Percentiles rank a stretch among this genome's conserved stretches.
These are phyloP conservation scores for Diabrotica undecimpunctata DNA, from an alignment of 1,140 invertebrate genomes.

Conservation along the genomic window DNA sequence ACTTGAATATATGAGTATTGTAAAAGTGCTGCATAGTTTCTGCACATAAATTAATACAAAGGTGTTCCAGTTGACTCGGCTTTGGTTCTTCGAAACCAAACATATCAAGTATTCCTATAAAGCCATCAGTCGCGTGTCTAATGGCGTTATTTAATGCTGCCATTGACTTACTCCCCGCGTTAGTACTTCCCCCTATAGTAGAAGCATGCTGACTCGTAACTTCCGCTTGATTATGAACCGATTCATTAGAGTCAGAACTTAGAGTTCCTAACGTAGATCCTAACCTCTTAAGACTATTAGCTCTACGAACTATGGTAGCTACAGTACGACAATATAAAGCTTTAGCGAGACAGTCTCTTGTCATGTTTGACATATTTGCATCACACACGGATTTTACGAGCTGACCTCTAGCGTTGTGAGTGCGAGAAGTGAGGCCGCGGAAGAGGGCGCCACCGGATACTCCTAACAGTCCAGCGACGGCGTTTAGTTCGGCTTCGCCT, in stretches of 20 bases:
- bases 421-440: conserved; percentile 77
- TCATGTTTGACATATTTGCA: conserved; percentile 79
- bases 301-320: conserved; percentile 87
- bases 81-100: conserved; percentile 92
- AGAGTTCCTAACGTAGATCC: conserved; percentile 84
- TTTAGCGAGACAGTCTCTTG: conserved; percentile 85
- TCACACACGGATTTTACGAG: conserved; percentile 79
- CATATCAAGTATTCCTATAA: conserved; percentile 93
- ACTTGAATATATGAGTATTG: conserved; percentile 95
- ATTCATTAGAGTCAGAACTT: conserved; percentile 87
- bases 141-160: conserved; percentile 87
- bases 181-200: conserved; percentile 63
- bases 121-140: conserved; percentile 88
- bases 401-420: conserved; percentile 79
- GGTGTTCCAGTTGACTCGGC: conserved; percentile 84
- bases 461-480: conserved; percentile 79
- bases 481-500: conserved; percentile 74
- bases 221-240: conserved; percentile 83
- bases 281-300: conserved; percentile 85
- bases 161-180: conserved; percentile 85
- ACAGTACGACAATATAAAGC: conserved; percentile 91
- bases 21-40: conserved; percentile 98
- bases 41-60: conserved; percentile 92
- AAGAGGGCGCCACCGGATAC: conserved; percentile 73
- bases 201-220: conserved; percentile 78